A percentile compares a stretch with the other conserved stretches of the same genome.
These are phyloP conservation scores for Apodemus agrarius DNA, from an alignment of 2,797 vertebrate species.

Conservation along the genomic window DNA sequence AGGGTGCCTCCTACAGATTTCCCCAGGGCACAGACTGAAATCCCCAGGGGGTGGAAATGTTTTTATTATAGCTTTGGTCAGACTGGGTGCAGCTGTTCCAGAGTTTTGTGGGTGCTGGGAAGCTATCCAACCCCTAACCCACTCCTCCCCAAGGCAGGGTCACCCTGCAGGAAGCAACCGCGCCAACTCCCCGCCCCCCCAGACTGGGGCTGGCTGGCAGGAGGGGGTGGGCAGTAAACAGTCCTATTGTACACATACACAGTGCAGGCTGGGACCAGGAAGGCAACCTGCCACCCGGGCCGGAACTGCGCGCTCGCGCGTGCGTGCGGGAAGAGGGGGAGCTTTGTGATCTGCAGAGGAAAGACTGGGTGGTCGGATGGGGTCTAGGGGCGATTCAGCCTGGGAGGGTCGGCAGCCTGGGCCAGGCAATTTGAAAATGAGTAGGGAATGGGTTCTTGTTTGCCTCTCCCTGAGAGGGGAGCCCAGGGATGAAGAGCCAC, in stretches of 20 bases:
- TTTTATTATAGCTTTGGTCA: slow-evolving; percentile 84
- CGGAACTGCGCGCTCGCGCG: slow-evolving; percentile 22
- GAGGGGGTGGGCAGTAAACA: not conserved
- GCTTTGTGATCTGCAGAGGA: not conserved
- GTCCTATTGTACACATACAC: slow-evolving; percentile 75
- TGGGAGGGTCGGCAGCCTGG: not conserved
- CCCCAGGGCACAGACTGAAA: slow-evolving; percentile 46
- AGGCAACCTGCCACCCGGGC: not conserved
- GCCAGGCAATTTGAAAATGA: not conserved
- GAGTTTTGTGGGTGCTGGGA: slow-evolving; percentile 45
- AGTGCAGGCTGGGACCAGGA: not conserved
- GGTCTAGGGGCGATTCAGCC: not conserved
- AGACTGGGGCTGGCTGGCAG: not conserved
- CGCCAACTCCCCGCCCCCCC: not conserved
- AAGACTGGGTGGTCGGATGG: not conserved
- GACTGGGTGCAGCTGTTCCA: slow-evolving; percentile 32
- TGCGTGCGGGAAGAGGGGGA: not conserved
- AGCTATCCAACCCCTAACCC: slow-evolving; percentile 33
- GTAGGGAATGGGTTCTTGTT: not conserved
- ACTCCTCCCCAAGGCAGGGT: not conserved
- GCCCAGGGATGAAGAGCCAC: not conserved
- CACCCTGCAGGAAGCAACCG: not conserved
- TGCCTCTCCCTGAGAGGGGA: not conserved
- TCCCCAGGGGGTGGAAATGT: slow-evolving; percentile 47
- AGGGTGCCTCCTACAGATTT: not conserved